These are phyloP conservation scores for Erpetoichthys calabaricus DNA, from an alignment of 2,797 vertebrate genomes.

Conservation along the genomic window DNA sequence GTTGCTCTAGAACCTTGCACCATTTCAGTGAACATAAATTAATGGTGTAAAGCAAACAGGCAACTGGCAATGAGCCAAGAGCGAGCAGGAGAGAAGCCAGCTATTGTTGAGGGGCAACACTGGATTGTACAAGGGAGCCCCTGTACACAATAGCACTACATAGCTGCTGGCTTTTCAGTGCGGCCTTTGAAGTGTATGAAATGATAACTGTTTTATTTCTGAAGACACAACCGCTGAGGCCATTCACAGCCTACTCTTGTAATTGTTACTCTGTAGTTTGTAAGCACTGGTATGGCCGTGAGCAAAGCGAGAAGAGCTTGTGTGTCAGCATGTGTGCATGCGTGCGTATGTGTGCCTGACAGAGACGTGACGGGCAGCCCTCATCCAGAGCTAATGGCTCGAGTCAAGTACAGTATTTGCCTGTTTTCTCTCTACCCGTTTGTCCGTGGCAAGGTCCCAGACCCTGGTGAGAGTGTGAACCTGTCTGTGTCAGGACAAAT, in stretches of 20 bases:
- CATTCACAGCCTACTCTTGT: slow-evolving; percentile 45
- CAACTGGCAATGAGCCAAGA: slow-evolving; percentile 63
- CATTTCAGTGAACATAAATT: slow-evolving; percentile 84
- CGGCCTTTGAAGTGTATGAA: slow-evolving; percentile 60
- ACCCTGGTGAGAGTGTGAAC: too few species aligned
- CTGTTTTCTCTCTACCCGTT: slow-evolving; percentile 33
- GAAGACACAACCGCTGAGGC: slow-evolving; percentile 46
- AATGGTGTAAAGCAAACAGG: slow-evolving; percentile 82
- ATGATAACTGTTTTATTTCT: slow-evolving; percentile 69
- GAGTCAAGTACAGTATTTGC: slow-evolving; percentile 51
- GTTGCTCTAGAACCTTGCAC: slow-evolving; percentile 75
- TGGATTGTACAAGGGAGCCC: slow-evolving; percentile 58
- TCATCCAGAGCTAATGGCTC: slow-evolving; percentile 13
- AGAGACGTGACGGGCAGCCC: not conserved
- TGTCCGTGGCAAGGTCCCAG: too few species aligned
- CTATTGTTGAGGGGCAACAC: slow-evolving; percentile 64
- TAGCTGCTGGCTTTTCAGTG: slow-evolving; percentile 49
- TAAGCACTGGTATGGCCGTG: slow-evolving; percentile 44
- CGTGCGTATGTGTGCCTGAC: slow-evolving; percentile 30
- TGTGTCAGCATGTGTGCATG: slow-evolving; percentile 33
- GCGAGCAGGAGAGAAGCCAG: slow-evolving; percentile 57
- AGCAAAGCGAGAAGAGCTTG: slow-evolving; percentile 36
- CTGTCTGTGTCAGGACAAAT: too few species aligned
- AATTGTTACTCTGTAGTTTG: slow-evolving; percentile 51
- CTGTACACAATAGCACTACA: slow-evolving; percentile 51